phyloP scores from a whole-genome alignment of 92 coral and sea anemone genomes.

The Epizoanthus illoricatus region DNA sequence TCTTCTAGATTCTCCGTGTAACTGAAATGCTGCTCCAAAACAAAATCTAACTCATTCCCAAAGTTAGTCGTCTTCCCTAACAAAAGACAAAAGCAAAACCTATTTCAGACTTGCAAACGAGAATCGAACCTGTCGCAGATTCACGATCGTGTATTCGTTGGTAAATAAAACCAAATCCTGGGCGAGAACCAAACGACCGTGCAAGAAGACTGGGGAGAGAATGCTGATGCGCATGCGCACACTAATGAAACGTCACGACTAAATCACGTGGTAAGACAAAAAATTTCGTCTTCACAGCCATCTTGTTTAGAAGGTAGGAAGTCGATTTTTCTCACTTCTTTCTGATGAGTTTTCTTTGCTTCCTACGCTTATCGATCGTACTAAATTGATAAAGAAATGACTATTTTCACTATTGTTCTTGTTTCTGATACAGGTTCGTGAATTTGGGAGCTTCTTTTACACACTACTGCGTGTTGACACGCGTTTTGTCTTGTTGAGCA shows the following conservation, averaged over 20 bases:
- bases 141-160: conserved; percentile 28
- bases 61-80: not conserved
- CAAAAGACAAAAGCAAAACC: conserved; percentile 4
- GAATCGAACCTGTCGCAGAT: not conserved
- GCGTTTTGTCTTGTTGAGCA: conserved; percentile 44
- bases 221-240: conserved; percentile 6
- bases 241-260: conserved; percentile 10
- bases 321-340: not conserved
- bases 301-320: conserved; percentile 37
- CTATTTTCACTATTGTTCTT: not conserved
- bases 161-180: conserved; percentile 38
- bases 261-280: conserved; percentile 16
- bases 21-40: not conserved
- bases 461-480: conserved; percentile 44
- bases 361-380: not conserved
- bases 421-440: conserved; percentile 26
- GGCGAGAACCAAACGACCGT: conserved; percentile 29
- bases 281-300: conserved; percentile 35
- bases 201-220: conserved; percentile 15
- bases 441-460: conserved; percentile 20
- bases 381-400: not conserved
- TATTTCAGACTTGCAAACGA: conserved; percentile 27
- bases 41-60: not conserved
- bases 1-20: not conserved
- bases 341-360: not conserved